Evolutionary conservation across 2,888 invertebrate species (phyloP), one percentile per base, ranked within the genome.

Genomic region (Artemia sinica): DNA sequence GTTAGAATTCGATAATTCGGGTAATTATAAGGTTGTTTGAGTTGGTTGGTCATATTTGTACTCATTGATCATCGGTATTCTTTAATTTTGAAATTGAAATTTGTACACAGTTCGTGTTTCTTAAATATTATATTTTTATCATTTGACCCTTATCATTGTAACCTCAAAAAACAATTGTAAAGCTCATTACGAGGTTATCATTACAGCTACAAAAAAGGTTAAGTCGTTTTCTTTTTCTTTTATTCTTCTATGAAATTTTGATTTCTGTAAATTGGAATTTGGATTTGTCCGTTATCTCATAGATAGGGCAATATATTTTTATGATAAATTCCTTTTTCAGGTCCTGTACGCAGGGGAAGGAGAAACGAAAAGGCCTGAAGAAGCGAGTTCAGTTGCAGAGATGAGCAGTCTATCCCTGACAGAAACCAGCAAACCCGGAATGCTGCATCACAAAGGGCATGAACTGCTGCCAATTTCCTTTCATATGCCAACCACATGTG

Each of bases 401-500:
- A 58, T 58, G 58, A 58, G 58, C 58, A 75, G 72, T 65, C 71
- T 72, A 41, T 72, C 72, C n/a, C 73, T 73, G 70, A 66, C 70
- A 5, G 80, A 89, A 89, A 75, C 78, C 78, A 75, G 81, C 77
- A 82, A 78, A 71, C 78, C 79, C 51, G 86, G 85, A 74, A 85
- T 85, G 14, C 82, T 88, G 73, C 83, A 84, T 75, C 85, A 91
- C 77, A 92, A 92, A 79, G 89, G 96, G 13, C 97, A 98, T 81
- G 96, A 96, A 80, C 90, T 97, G 77, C 85, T 95, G 73, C 88
- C 90, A 79, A 91, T 97, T 76, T 91, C 91, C 74, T 97, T 91
- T 81, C 95, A 97, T 80, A 96, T 95, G 86, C 96, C 97, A 69
- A 94, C 96, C 12, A 89, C 91, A 74, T 98, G 97, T 81, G 97